These are phyloP conservation scores for Mastomys coucha DNA, from an alignment of 2,113 vertebrate species.

Conservation along the genomic window DNA sequence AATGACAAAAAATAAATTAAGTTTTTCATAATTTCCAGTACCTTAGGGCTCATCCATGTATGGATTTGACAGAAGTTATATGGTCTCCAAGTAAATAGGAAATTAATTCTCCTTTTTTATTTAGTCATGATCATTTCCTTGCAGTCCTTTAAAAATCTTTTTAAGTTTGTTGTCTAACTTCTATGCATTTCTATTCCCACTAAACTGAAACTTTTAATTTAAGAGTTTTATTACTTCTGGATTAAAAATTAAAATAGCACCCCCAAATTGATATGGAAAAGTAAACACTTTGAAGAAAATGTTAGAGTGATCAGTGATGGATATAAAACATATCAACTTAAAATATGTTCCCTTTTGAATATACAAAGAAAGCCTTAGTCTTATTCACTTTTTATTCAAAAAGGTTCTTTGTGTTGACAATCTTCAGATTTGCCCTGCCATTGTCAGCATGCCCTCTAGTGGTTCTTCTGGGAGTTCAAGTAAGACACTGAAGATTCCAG, in stretches of 20 bases:
- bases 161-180: constrained; percentile 13
- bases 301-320: constrained; percentile 8
- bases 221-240: constrained; percentile 33
- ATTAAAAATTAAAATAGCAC: background rate
- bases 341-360: background rate
- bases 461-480: constrained; percentile 56
- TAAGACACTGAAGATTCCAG: constrained; percentile 62
- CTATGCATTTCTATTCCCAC: background rate
- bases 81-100: constrained; percentile 29
- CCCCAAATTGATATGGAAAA: background rate
- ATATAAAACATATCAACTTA: background rate
- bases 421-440: constrained; percentile 39
- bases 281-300: constrained; percentile 19
- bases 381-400: constrained; percentile 36
- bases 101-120: background rate
- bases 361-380: constrained; percentile 6
- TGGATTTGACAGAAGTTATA: constrained; percentile 40
- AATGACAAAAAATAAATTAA: constrained; percentile 59
- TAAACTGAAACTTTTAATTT: background rate
- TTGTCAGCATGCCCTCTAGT: constrained; percentile 68
- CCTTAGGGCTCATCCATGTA: background rate
- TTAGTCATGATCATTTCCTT: constrained; percentile 7
- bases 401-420: constrained; percentile 42
- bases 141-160: background rate
- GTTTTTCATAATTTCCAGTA: constrained; percentile 44